Conservation (phyloP, 2,888 invertebrate genomes). For the Masnerella sp. region DNA sequence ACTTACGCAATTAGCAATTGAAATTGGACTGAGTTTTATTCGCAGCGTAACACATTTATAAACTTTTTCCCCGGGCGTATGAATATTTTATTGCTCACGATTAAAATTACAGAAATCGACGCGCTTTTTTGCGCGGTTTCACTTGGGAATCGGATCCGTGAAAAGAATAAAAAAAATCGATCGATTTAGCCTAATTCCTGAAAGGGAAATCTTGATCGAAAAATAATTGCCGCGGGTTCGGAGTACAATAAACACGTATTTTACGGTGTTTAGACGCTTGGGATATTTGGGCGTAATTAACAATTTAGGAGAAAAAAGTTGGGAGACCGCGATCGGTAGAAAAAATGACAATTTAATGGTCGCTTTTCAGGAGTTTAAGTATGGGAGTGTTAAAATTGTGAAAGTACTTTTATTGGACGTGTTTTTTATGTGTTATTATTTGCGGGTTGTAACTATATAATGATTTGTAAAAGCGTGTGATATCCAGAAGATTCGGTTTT, state of each 20-base stretch:
- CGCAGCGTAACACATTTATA: slow-evolving; percentile 9
- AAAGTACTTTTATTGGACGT: slow-evolving; percentile 13
- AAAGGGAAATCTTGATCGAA: neutral
- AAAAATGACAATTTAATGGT: slow-evolving; percentile 21
- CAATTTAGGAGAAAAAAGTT: slow-evolving; percentile 17
- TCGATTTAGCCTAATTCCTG: slow-evolving; percentile 6
- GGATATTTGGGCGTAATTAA: slow-evolving; percentile 8
- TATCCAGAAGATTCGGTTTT: too few relatives aligned
- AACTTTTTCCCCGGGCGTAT: slow-evolving; percentile 8
- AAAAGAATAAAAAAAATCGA: slow-evolving; percentile 2
- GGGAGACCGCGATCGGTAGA: neutral
- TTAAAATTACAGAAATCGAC: neutral
- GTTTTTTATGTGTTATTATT: slow-evolving; percentile 10
- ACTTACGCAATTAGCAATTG: slow-evolving; percentile 45
- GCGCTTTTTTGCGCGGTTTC: neutral
- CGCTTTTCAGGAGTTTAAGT: slow-evolving; percentile 12
- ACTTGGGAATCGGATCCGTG: slow-evolving; percentile 9
- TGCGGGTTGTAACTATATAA: slow-evolving; percentile 9
- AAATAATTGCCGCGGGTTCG: neutral
- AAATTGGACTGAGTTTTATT: slow-evolving; percentile 25
- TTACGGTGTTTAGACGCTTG: slow-evolving; percentile 2
- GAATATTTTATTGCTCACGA: slow-evolving; percentile 10
- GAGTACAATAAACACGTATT: slow-evolving; percentile 4
- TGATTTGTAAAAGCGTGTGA: too few relatives aligned
- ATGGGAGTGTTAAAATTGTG: slow-evolving; percentile 10